phyloP scores from a whole-genome alignment of 2,113 vertebrate genomes.

The Romanogobio albipinnatus region DNA sequence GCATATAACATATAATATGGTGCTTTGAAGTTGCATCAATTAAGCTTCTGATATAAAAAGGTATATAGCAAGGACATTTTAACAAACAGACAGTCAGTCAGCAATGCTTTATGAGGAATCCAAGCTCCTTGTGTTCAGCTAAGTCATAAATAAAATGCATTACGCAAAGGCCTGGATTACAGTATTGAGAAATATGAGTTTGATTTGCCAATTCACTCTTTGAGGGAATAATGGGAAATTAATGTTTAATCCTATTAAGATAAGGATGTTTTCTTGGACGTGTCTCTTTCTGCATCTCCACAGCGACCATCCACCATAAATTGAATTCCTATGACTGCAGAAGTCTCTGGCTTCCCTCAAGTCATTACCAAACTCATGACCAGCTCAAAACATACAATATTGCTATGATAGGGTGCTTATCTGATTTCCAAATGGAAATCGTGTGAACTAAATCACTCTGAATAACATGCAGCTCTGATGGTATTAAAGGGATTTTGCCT shows the following conservation, averaged over 20 bases:
- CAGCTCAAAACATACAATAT: conserved; percentile 36
- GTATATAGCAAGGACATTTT: too few relatives aligned
- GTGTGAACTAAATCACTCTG: conserved; percentile 47
- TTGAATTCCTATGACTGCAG: conserved; percentile 48
- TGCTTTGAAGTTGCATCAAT: background rate
- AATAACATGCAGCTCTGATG: conserved; percentile 30
- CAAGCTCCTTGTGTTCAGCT: conserved; percentile 26
- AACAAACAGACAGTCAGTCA: background rate
- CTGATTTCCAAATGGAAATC: conserved; percentile 45
- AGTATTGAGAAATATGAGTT: conserved; percentile 51
- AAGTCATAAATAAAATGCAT: conserved; percentile 50
- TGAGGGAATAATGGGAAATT: conserved; percentile 56
- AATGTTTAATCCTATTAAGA: conserved; percentile 63
- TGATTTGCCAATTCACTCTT: conserved; percentile 46
- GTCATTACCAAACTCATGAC: conserved; percentile 51
- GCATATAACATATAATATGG: too few relatives aligned
- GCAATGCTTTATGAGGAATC: background rate
- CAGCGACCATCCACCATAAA: conserved; percentile 46
- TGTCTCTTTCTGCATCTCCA: conserved; percentile 45
- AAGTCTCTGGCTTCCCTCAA: conserved; percentile 47
- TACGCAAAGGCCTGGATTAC: conserved; percentile 20
- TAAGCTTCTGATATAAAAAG: background rate
- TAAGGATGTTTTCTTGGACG: conserved; percentile 51
- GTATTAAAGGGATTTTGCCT: conserved; percentile 36
- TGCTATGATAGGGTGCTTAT: conserved; percentile 39